phyloP scores from a whole-genome alignment of 2,797 vertebrate genomes.

The Sebastes itinus region DNA sequence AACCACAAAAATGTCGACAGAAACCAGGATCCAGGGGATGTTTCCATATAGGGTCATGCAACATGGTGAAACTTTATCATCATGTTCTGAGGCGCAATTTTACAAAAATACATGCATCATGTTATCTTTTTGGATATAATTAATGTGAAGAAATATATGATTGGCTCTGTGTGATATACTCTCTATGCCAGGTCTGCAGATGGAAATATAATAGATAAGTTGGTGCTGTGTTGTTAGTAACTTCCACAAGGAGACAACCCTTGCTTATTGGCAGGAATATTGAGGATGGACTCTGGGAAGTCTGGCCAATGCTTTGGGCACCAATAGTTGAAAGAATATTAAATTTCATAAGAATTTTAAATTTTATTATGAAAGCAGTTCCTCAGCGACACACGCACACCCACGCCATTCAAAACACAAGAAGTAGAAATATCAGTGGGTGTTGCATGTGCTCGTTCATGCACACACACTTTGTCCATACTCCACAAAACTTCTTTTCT shows the following conservation, averaged over 20 bases:
- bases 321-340: slow-evolving; percentile 66
- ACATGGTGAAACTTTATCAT: slow-evolving; percentile 70
- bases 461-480: slow-evolving; percentile 61
- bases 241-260: slow-evolving; percentile 51
- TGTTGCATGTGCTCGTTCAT: slow-evolving; percentile 62
- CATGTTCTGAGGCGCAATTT: slow-evolving; percentile 72
- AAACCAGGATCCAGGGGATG: slow-evolving; percentile 72
- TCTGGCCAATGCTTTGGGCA: slow-evolving; percentile 66
- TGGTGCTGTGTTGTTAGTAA: slow-evolving; percentile 62
- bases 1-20: slow-evolving; percentile 68
- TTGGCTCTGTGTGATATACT: slow-evolving; percentile 67
- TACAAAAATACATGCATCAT: slow-evolving; percentile 83
- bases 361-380: slow-evolving; percentile 68
- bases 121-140: slow-evolving; percentile 71
- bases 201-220: slow-evolving; percentile 64
- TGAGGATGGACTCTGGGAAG: slow-evolving; percentile 57
- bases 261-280: slow-evolving; percentile 66
- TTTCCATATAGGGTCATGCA: slow-evolving; percentile 77
- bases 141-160: slow-evolving; percentile 74
- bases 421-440: slow-evolving; percentile 72
- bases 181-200: slow-evolving; percentile 60
- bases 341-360: slow-evolving; percentile 48
- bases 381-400: slow-evolving; percentile 51
- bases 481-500: slow-evolving; percentile 52
- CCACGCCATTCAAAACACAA: slow-evolving; percentile 68